Evolutionary conservation across 1,140 invertebrate genomes (phyloP), one percentile per base, ranked within the genome.

Genomic region (Drosophila oshimai): DNA sequence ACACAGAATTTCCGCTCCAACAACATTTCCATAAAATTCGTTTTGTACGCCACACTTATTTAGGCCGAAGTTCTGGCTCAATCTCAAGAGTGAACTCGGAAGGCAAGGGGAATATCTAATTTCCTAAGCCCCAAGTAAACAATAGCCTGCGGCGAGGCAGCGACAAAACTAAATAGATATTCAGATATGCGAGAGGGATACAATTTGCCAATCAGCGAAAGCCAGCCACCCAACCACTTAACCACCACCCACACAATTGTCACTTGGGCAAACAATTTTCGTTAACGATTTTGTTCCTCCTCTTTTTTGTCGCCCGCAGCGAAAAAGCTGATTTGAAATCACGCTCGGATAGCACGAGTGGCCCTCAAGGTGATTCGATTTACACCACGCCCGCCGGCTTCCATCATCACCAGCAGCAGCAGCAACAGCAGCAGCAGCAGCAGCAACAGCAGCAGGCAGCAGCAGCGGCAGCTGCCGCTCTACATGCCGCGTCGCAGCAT

Each of bases 311-410:
- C 24, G 77, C 81, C 81, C 77, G 45, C 81, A 91, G 90, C 79
- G 90, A 91, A 71, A 91, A 91, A 73, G 90, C 90, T 68, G 90
- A 91, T 89, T 90, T 91, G 74, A 91, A 91, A 83, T 91, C 90
- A 79, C 90, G 90, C 73, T 90, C 89, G 37, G 90, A 91, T 89
- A 91, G 90, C 74, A 91, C 87, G 24, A 90, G 90, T 69, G 90
- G 89, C 64, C 90, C 90, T 51, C 90, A 90, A 72, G 89, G 90
- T 75, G 90, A 91, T 84, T 91, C 90, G 50, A 91, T 91, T 74
- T 91, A 91, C 58, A 91, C 90, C 53, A 91, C 90, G 62, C 90
- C 91, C 51, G 89, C 89, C 31, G 89, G 89, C 47, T 90, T 90
- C 70, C 89, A 90, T 77, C 90, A 91, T 74, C 86, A 90, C 50